Conservation (phyloP, 2,888 invertebrate genomes). For the Scaptomyza caliginosa region DNA sequence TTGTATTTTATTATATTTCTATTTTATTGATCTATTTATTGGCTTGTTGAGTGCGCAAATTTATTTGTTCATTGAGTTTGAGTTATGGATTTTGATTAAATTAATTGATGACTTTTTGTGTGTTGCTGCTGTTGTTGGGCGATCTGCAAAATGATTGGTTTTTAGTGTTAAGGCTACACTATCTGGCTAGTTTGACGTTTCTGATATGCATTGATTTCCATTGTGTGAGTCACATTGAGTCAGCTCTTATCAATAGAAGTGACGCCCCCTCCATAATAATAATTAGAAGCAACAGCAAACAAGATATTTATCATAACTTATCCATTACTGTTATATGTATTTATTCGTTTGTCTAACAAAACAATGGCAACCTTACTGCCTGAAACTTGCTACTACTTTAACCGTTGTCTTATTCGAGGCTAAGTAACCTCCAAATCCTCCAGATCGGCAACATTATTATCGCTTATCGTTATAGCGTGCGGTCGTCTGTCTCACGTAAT, state of each 20-base stretch:
- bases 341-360: background rate
- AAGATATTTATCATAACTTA: slow-evolving; percentile 1
- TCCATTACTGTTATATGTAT: slow-evolving; percentile 8
- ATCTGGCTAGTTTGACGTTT: slow-evolving; percentile 51
- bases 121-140: slow-evolving; percentile 4
- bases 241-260: slow-evolving; percentile 9
- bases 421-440: slow-evolving; percentile 14
- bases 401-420: background rate
- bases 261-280: slow-evolving; percentile 45
- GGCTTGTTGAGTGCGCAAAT: slow-evolving; percentile 64
- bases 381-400: slow-evolving; percentile 19
- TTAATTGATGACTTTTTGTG: slow-evolving; percentile 60
- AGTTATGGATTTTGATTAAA: slow-evolving; percentile 71
- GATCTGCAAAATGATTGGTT: slow-evolving; percentile 47
- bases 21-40: slow-evolving; percentile 73
- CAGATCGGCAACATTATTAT: slow-evolving; percentile 11
- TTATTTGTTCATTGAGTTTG: slow-evolving; percentile 78
- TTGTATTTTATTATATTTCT: slow-evolving; percentile 25
- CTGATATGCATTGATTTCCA: slow-evolving; percentile 58
- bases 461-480: slow-evolving; percentile 52
- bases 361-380: slow-evolving; percentile 1
- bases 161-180: slow-evolving; percentile 14
- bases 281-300: background rate
- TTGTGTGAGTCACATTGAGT: slow-evolving; percentile 46
- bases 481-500: slow-evolving; percentile 70